Evolutionary conservation across 2,797 vertebrate species (phyloP), one percentile per base, ranked within the genome.

Genomic region (Vespertilio murinus): DNA sequence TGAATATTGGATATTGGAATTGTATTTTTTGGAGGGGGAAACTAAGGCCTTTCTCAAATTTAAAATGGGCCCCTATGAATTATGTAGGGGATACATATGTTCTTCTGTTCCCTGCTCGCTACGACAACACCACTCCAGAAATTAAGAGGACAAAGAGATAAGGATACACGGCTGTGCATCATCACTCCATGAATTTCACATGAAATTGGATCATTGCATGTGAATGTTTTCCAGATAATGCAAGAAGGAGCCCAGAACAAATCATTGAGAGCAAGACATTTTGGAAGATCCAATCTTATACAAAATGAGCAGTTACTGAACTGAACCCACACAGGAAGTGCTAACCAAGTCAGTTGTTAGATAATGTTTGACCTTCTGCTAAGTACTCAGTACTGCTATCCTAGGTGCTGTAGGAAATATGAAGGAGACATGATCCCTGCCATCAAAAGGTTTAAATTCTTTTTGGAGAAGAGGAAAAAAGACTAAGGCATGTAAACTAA

Each of bases 111-210:
- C 33, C 30, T 67, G 5, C 13, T 88, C 9, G 25, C 35, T 10
- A 22, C 16, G 54, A 11, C 7, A 61, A n/a, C 42, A 1, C 5
- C 20, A 77, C 11, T 3, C 5, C 49, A 81, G 18, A 81, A 78
- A 75, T 28, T 23, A 49, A 25, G 9, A 78, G 12, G 52, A 47
- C 11, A 69, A 8, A 38, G 22, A 59, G 25, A 65, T 65, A 33
- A 30, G 1, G 5, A 52, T 13, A 42, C 2, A 42, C 3, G 3
- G 25, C 25, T 14, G 3, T 14, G 0, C 14, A 56, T 8, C 3
- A 5, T 33, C 42, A 38, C 6, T 67, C 25, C 40, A 69, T 79
- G 30, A 88, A 49, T 18, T 69, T 74, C 6, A 61, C 14, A 74
- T 59, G 5, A 28, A 56, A 56, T 25, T 85, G 52, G 22, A 61